Evolutionary conservation across 2,797 vertebrate genomes (phyloP), one percentile per base, ranked within the genome.

Genomic region (Ctenochaetus hawaiiensis): DNA sequence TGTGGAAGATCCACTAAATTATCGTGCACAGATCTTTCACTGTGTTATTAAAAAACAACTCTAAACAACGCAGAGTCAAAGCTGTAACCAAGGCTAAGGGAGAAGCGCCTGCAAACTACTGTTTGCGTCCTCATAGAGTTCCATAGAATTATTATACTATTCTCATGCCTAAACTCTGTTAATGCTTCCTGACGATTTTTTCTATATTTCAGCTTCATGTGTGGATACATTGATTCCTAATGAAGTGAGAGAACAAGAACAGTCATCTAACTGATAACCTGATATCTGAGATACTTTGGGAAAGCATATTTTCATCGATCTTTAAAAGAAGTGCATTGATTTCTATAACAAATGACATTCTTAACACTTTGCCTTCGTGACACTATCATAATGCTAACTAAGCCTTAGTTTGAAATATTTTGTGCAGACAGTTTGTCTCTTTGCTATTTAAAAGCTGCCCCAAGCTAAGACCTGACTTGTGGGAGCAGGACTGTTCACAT

Each of bases 11-110:
- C 44, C 7, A 43, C 61, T 44, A 54, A 67, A 47, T 72, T 49
- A n/a, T 4, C 7, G 63, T 63, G 23, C 12, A 41, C 8, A 6
- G 43, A 43, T 73, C 8, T 48, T 49, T 67, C 10, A 48, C 39
- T 54, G 34, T 37, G 23, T 44, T 75, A 49, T 74, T 77, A 57
- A 72, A 18, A 49, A 72, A 34, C 68, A 65, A 22, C 22, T 76
- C 43, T 10, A 53, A 76, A 77, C 54, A 58, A 34, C 52, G 45
- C n/a, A 64, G 34, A 58, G 30, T 22, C 22, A 18, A 45, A 6
- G n/a, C 9, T 37, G 17, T 41, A 41, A 58, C 16, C 34, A 18
- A 49, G 5, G 1, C 26, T 18, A 18, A 12, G 6, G 3, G 13
- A 57, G 4, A 62, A 16, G 11, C 13, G 23, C 34, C 17, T 44